Base-by-base conservation (phyloP, 2,113 vertebrate species). In the Thomomys bottae region DNA sequence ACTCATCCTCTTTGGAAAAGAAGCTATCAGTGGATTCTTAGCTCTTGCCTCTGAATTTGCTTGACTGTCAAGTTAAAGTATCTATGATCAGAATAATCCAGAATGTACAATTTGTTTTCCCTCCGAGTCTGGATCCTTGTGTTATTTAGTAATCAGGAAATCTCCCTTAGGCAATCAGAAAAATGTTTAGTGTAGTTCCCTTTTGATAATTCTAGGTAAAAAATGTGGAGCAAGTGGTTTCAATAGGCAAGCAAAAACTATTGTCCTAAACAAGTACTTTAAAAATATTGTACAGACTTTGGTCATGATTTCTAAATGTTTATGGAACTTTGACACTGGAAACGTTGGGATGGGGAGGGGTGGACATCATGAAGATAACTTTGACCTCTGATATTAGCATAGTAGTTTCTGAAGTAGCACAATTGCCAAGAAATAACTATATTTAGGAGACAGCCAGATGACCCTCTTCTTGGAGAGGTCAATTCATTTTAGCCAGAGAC, bases 131-230 rank as follows among this genome's bases (percentile, higher is more conserved):
- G 76, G 57, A 72, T 21, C 6, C 20, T 61, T 14, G 87, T 24
- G n/a, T 78, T 93, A 40, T 49, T 59, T n/a, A 67, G 30, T 34
- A 93, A 94, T 75, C 32, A 80, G 89, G n/a, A 81, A 68, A 85
- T 30, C 72, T 23, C 59, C 66, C 86, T 68, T n/a, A 21, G 63
- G 23, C 26, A 18, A 38, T 70, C 70, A 88, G 18, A 8, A 59
- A 67, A 90, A 24, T 42, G 40, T n/a, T n/a, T 67, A 49, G n/a
- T 21, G 5, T 38, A 73, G 45, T 66, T 81, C 54, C 34, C 20
- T 81, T 88, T 93, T 76, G 67, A 26, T 20, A 71, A 59, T 54
- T 68, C 40, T 77, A 49, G 40, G 73, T 85, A 36, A 49, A 49
- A 96, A 93, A 42, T 61, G 1, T 63, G 3, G 81, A 66, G 85